Conservation (phyloP, 2,888 invertebrate genomes). For the Anagyrus pseudococci region DNA sequence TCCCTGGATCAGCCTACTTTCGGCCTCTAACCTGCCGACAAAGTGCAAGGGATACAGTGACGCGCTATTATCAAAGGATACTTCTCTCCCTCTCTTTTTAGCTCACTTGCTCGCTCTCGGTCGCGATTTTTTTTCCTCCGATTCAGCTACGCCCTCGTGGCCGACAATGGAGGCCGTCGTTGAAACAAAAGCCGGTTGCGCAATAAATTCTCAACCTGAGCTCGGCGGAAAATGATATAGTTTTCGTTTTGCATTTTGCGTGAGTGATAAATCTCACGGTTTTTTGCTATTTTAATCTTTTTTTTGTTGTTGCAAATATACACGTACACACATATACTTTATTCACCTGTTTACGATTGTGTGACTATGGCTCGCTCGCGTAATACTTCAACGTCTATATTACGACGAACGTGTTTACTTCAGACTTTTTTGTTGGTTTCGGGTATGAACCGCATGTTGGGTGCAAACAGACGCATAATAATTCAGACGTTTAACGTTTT, state of each 20-base stretch:
- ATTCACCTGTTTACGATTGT: too few species aligned
- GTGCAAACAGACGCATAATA: too few species aligned
- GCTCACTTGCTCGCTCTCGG: background rate
- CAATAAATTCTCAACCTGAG: constrained; percentile 22
- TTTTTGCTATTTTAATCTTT: too few species aligned
- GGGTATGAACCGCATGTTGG: too few species aligned
- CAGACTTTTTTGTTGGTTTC: too few species aligned
- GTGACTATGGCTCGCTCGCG: background rate
- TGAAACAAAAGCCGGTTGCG: constrained; percentile 28
- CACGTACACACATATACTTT: too few species aligned
- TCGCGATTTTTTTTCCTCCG: too few species aligned
- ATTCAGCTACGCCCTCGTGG: background rate
- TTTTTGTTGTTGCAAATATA: too few species aligned
- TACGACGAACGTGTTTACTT: too few species aligned
- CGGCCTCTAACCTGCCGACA: constrained; percentile 16
- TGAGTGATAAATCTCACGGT: constrained; percentile 13
- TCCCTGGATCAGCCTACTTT: constrained; percentile 24
- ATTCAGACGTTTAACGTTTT: too few species aligned
- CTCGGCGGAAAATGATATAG: constrained; percentile 23
- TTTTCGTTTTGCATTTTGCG: constrained; percentile 9
- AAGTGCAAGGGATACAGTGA: constrained; percentile 1
- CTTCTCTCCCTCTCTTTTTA: too few species aligned
- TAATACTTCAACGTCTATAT: background rate
- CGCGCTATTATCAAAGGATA: background rate
- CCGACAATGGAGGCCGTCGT: constrained; percentile 30